Evolutionary conservation across 1,140 invertebrate genomes (phyloP).

Genomic region (Cydia splendana): DNA sequence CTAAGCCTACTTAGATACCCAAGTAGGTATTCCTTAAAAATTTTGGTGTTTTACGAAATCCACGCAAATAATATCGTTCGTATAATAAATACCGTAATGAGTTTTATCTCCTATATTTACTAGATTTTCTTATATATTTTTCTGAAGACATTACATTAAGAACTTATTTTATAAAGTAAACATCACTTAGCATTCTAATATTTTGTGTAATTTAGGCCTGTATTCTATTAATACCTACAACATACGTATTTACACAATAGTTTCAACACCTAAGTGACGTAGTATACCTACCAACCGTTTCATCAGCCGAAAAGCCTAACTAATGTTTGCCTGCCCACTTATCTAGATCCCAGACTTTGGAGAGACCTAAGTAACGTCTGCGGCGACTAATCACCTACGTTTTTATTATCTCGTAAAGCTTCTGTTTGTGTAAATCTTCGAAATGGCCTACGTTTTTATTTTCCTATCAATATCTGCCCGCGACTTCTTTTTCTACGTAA

Average conservation of each 20-base stretch:
- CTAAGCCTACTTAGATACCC: no score
- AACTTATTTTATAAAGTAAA: not conserved
- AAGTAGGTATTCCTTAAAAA: no score
- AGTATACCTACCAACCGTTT: not conserved
- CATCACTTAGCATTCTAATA: not conserved
- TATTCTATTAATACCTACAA: not conserved
- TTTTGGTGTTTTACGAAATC: no score
- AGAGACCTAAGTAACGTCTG: not conserved
- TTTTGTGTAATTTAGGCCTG: not conserved
- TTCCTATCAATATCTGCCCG: not conserved
- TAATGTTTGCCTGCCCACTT: not conserved
- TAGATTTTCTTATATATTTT: no score
- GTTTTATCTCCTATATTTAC: no score
- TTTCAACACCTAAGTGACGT: not conserved
- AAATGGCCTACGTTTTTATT: not conserved
- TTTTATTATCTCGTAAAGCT: not conserved
- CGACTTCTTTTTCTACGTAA: not conserved
- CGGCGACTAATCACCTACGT: not conserved
- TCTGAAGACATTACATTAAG: no score
- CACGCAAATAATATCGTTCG: no score
- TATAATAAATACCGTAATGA: no score
- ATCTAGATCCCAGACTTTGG: not conserved
- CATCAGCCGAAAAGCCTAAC: slow-evolving; percentile 6
- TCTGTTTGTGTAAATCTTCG: not conserved
- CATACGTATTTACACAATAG: no score